phyloP scores from a whole-genome alignment of 2,113 vertebrate species.

The Pogona vitticeps region DNA sequence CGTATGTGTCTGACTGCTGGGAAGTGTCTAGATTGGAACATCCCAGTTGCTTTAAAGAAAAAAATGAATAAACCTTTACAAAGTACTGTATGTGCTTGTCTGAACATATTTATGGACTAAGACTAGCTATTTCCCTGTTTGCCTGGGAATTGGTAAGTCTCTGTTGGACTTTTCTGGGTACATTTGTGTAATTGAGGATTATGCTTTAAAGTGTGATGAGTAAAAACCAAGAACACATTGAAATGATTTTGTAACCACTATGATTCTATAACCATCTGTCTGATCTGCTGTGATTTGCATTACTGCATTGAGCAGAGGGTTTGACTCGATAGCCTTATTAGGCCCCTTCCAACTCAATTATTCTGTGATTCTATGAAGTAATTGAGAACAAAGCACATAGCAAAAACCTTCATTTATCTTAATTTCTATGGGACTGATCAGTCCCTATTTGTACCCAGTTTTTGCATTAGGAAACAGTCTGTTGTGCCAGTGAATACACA shows the following conservation, averaged over 20 bases:
- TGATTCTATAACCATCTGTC: too few species aligned
- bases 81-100: neutral
- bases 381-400: neutral
- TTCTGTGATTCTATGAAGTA: neutral
- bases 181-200: neutral
- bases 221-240: neutral
- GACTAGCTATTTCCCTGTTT: neutral
- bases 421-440: neutral
- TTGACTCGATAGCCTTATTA: neutral
- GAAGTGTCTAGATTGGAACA: neutral
- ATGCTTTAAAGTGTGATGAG: neutral
- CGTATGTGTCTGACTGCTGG: neutral
- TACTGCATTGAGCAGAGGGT: too few species aligned
- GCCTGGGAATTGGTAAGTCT: neutral
- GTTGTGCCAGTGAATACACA: too few species aligned
- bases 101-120: neutral
- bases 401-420: neutral
- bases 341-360: neutral
- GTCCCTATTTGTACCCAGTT: too few species aligned
- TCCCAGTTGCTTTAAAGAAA: neutral
- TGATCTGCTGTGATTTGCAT: too few species aligned
- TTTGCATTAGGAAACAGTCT: too few species aligned
- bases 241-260: too few species aligned
- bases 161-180: neutral
- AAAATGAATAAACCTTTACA: constrained; percentile 13